Conservation (phyloP, 2,113 vertebrate species). For the Centropus unirufus region DNA sequence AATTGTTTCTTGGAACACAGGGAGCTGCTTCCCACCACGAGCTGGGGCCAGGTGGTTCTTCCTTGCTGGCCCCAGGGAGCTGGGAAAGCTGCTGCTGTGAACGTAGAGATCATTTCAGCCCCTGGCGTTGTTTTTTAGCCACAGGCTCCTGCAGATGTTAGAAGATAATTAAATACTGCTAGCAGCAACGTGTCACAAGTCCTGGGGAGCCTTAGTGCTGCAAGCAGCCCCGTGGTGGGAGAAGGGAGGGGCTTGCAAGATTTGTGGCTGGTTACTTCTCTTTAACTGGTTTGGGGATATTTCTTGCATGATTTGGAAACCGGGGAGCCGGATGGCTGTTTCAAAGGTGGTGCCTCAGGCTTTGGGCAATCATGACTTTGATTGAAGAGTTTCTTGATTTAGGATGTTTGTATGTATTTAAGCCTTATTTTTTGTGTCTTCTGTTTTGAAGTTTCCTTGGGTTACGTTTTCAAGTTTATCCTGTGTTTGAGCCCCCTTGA, state of each 20-base stretch:
- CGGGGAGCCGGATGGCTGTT: not conserved
- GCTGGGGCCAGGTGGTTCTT: not conserved
- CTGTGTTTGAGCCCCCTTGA: no score
- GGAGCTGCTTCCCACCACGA: not conserved
- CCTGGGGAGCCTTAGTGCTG: not conserved
- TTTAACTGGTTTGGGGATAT: not conserved
- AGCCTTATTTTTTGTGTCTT: not conserved
- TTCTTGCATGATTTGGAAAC: not conserved
- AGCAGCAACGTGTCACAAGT: not conserved
- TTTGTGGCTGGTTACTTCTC: not conserved
- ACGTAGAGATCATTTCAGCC: not conserved
- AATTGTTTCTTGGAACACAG: not conserved
- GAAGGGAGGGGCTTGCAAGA: not conserved
- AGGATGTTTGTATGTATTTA: not conserved
- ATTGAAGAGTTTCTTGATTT: not conserved
- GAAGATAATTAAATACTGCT: not conserved
- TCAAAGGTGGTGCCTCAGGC: not conserved
- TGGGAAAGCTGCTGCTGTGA: not conserved
- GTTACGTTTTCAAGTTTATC: not conserved
- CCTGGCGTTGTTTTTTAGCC: not conserved
- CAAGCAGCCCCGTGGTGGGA: not conserved
- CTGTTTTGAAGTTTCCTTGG: not conserved
- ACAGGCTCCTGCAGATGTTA: not conserved
- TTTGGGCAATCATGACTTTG: not conserved
- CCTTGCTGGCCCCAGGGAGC: not conserved